Percentiles rank a stretch among this genome's conserved stretches.
Conservation (phyloP, 2,797 vertebrate species). For the Alca torda region DNA sequence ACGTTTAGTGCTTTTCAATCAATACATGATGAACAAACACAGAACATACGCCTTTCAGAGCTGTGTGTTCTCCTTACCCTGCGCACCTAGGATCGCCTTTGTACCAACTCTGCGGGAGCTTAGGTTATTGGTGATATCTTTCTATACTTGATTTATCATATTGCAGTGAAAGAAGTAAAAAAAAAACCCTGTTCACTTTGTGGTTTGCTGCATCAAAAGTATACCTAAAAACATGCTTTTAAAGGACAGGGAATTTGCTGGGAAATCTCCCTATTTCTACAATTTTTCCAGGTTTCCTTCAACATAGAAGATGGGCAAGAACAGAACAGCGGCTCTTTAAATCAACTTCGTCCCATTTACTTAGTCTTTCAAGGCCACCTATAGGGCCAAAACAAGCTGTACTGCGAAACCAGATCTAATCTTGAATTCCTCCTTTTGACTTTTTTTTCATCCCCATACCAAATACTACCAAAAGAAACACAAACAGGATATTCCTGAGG, state of each 20-base stretch:
- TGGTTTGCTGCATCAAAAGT: neutral
- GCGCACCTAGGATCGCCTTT: neutral
- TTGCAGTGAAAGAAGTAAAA: neutral
- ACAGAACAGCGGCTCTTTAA: neutral
- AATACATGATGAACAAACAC: fast-evolving
- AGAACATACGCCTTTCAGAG: neutral
- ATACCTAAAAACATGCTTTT: neutral
- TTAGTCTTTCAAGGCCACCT: neutral
- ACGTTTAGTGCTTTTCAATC: neutral
- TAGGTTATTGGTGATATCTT: fast-evolving
- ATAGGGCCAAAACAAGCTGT: neutral
- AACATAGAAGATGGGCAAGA: neutral
- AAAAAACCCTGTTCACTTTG: no score
- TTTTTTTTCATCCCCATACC: neutral
- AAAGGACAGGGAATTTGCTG: no score
- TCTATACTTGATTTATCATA: fast-evolving
- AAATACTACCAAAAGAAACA: neutral
- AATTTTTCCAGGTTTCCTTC: neutral
- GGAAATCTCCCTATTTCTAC: neutral
- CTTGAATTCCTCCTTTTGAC: neutral
- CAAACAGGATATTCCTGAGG: constrained; percentile 19
- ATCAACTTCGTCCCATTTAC: neutral
- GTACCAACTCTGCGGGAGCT: neutral
- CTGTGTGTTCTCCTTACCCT: fast-evolving
- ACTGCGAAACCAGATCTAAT: neutral